Percentiles rank a stretch among this genome's conserved stretches.
phyloP scores from a whole-genome alignment of 2,797 vertebrate genomes.

The Poecilia picta region DNA sequence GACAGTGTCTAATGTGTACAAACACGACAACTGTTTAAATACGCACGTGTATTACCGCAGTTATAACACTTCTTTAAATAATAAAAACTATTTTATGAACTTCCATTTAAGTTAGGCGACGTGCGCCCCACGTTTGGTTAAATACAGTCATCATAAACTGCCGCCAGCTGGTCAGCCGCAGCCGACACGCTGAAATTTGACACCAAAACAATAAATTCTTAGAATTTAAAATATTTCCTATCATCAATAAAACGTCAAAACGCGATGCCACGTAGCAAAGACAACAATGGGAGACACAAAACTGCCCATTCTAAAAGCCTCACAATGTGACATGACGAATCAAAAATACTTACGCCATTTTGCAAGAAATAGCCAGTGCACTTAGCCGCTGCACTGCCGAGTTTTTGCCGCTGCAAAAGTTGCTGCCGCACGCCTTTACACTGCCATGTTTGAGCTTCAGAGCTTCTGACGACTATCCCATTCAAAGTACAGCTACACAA shows the following conservation, averaged over 20 bases:
- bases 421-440: constrained; percentile 76
- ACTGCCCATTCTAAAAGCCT: background rate
- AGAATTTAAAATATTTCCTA: background rate
- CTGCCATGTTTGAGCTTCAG: constrained; percentile 71
- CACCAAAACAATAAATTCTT: constrained; percentile 8
- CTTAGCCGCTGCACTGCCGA: constrained; percentile 80
- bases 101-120: rapidly evolving
- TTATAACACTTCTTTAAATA: background rate
- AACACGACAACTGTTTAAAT: background rate
- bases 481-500: rapidly evolving
- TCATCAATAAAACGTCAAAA: background rate
- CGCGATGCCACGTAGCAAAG: background rate
- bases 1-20: constrained; percentile 46
- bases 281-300: background rate
- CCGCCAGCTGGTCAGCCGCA: background rate
- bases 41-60: rapidly evolving
- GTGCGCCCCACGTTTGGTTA: rapidly evolving
- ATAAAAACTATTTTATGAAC: rapidly evolving
- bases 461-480: background rate
- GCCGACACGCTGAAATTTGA: constrained; percentile 19
- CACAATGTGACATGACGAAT: background rate
- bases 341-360: constrained; percentile 84
- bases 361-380: constrained; percentile 82
- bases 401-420: constrained; percentile 77
- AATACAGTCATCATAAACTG: background rate